Conservation (phyloP, 2,797 vertebrate species). For the Kryptolebias ocellatus region DNA sequence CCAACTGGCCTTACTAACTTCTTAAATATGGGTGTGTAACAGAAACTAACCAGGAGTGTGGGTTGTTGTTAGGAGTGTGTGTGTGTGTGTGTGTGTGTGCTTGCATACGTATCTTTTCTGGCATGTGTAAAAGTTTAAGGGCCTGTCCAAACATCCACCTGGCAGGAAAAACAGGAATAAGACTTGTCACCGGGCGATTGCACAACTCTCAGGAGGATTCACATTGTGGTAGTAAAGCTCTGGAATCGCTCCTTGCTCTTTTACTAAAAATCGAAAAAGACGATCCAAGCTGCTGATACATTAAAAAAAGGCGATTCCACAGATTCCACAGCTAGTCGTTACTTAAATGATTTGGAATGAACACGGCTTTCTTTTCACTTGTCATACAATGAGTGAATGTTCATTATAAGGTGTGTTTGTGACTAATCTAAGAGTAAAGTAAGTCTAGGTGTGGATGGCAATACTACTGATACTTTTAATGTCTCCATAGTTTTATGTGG, state of each 20-base stretch:
- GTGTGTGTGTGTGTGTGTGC: conserved; percentile 16
- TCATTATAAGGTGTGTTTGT: conserved; percentile 17
- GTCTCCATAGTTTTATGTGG: conserved; percentile 29
- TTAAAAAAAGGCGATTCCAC: conserved; percentile 16
- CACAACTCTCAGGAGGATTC: conserved; percentile 75
- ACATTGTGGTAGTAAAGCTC: conserved; percentile 57
- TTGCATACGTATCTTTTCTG: conserved; percentile 28
- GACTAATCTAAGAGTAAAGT: conserved; percentile 17
- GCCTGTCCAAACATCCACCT: conserved; percentile 79
- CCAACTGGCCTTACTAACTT: conserved; percentile 22
- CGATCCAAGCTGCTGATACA: conserved; percentile 16
- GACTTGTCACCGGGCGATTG: conserved; percentile 73
- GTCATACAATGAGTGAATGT: neutral
- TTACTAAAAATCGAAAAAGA: conserved; percentile 52
- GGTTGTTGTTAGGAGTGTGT: conserved; percentile 8
- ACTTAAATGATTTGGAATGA: neutral
- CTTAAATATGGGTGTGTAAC: conserved; percentile 61
- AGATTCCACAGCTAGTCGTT: neutral
- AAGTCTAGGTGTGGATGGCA: conserved; percentile 14
- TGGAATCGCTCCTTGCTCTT: conserved; percentile 46
- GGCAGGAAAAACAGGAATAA: conserved; percentile 87
- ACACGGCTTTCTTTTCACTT: neutral
- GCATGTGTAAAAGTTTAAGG: conserved; percentile 58
- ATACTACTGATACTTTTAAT: conserved; percentile 26
- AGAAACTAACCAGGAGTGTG: conserved; percentile 45